Evolutionary conservation across 2,797 vertebrate species (phyloP), one percentile per base, ranked within the genome.

Genomic region (Enteromius treurensis): DNA sequence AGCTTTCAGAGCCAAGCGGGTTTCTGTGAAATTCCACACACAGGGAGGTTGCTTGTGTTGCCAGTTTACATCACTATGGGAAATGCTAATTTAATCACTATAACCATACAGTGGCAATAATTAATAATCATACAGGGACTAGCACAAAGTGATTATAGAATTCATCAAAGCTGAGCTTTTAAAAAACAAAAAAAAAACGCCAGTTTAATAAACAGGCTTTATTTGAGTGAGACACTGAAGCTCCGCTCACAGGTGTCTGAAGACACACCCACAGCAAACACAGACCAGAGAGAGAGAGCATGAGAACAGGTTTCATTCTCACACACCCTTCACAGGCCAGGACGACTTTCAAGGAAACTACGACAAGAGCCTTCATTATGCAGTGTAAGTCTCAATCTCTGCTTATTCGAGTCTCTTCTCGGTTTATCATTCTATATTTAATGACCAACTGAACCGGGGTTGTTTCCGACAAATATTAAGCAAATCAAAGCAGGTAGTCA

Each of bases 331-430:
- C 32, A 68, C 81, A 75, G 17, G 45, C 40, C n/a, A 40, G 15
- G 9, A 49, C 17, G 32, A 49, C 45, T 26, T 3, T 45, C 3
- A 37, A 62, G 21, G 32, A 75, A 26, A 60, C 19, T 1, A 51
- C 49, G 42, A 49, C 5, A 49, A 64, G 2, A 23, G 7, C 8
- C 34, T 69, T 68, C 71, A 65, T 10, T 53, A 88, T 87, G 86
- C 88, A 88, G 80, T 85, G 88, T 88, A 71, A 88, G 87, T 85
- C 14, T 17, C 7, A 10, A 47, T 55, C n/a, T 65, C 26, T 47
- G 34, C 45, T 74, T 51, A 60, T 76, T 55, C 9, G 40, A n/a
- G 5, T 55, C 5, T 75, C 7, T 13, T 77, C 40, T 62, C 26
- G 15, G 10, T 47, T 45, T 45, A 60, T 77, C 34, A 19, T 42